Conservation (phyloP, 2,113 vertebrate species). For the Pachycephala philippinensis region DNA sequence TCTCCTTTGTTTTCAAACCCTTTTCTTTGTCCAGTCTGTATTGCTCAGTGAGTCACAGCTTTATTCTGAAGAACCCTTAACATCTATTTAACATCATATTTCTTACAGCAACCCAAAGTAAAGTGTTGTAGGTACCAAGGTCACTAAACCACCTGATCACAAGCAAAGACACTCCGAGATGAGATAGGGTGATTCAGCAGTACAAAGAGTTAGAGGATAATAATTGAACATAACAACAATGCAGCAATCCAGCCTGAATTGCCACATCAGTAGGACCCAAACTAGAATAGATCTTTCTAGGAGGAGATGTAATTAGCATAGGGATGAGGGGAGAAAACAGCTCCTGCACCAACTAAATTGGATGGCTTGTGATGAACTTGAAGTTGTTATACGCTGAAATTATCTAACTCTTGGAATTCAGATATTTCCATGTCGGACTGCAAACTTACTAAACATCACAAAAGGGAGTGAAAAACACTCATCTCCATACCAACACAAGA, state of each 20-base stretch:
- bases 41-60: neutral
- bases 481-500: neutral
- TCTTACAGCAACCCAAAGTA: neutral
- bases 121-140: neutral
- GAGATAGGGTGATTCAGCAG: slow-evolving; percentile 45
- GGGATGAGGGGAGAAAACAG: neutral
- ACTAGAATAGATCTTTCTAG: neutral
- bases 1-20: neutral
- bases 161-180: neutral
- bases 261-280: neutral
- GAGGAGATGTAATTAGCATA: neutral
- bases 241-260: neutral
- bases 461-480: neutral
- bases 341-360: neutral
- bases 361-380: neutral
- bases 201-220: neutral
- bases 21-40: neutral
- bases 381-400: neutral
- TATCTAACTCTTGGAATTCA: neutral
- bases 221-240: neutral
- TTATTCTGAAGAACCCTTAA: neutral
- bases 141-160: neutral
- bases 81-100: neutral
- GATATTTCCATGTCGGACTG: neutral
- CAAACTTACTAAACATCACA: neutral